phyloP scores from a whole-genome alignment of 2,888 invertebrate species.

The Stratiomys singularior region DNA sequence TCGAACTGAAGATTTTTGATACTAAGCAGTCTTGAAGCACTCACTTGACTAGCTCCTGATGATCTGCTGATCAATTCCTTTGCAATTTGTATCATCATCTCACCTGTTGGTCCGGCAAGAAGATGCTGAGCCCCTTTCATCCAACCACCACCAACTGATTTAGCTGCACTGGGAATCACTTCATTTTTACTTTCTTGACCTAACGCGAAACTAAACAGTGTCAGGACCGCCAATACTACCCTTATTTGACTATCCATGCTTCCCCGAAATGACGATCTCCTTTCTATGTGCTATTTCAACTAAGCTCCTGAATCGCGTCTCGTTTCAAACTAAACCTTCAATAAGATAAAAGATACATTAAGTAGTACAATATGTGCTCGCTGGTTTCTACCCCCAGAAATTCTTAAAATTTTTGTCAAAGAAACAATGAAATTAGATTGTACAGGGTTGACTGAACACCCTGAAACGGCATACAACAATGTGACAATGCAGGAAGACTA shows the following conservation, averaged over 20 bases:
- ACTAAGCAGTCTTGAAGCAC: constrained; percentile 47
- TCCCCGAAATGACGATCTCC: background rate
- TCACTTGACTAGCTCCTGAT: constrained; percentile 75
- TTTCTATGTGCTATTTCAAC: background rate
- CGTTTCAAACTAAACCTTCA: constrained; percentile 20
- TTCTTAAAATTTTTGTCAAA: background rate
- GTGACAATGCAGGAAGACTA: constrained; percentile 1
- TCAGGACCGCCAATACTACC: background rate
- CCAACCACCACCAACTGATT: constrained; percentile 56
- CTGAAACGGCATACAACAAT: too few species aligned
- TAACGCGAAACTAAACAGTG: background rate
- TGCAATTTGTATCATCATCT: constrained; percentile 67
- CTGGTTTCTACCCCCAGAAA: constrained; percentile 17
- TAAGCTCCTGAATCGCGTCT: background rate
- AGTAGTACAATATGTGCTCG: constrained; percentile 7
- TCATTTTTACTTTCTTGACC: constrained; percentile 4
- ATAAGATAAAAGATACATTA: background rate
- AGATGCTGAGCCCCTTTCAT: constrained; percentile 60
- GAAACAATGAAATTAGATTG: constrained; percentile 29
- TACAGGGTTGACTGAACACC: constrained; percentile 30
- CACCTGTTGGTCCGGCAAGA: constrained; percentile 62
- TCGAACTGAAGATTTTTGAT: too few species aligned
- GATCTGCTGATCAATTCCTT: constrained; percentile 77
- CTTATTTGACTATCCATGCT: background rate
- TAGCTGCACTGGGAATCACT: constrained; percentile 48